Base-by-base conservation (phyloP, 2,113 vertebrate species). In the Chaetops frenatus region DNA sequence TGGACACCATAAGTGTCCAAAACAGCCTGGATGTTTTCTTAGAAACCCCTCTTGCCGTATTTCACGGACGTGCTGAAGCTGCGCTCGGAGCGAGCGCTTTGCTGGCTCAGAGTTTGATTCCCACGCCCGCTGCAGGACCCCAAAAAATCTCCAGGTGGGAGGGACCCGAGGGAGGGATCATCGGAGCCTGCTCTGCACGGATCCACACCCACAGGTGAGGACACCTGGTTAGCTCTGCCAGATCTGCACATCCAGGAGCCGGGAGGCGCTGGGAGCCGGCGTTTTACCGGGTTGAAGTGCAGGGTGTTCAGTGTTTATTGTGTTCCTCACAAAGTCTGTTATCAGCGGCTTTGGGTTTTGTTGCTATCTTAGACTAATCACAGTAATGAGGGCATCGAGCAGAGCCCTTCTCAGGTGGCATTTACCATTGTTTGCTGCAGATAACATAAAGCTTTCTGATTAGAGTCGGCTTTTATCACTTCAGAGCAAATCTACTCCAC, bases 401-500 rank as follows among this genome's bases (percentile, higher is more conserved):
- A 0, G 87, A 88, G 89, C 81, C 92, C 73, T 88, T 94, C 94
- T 73, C 74, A 77, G 85, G 97, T 97, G 97, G 83, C 70, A 51
- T 97, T 96, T 95, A 94, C 96, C 64, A 77, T 86, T 89, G 35
- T 96, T 95, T 82, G 74, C 74, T 35, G 57, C 48, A 76, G 91
- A 94, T 90, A 92, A 96, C 74, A 85, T 88, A 61, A 94, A 96
- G 92, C 90, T 96, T 94, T 91, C 96, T 94, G 97, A 96, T 96
- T 96, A 95, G 73, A 86, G 82, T 92, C 71, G 7, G 93, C 91
- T 92, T 92, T 94, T 95, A 91, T 97, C 93, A 93, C 97, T 95
- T 95, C 92, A 90, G 91, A 95, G 92, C 96, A 97, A 97, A 97
- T 97, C 95, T 92, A 90, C 95, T 97, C 92, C 93, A 84, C 77